These are phyloP conservation scores for Telenomus remus DNA, from an alignment of 1,140 invertebrate species.

Conservation along the genomic window DNA sequence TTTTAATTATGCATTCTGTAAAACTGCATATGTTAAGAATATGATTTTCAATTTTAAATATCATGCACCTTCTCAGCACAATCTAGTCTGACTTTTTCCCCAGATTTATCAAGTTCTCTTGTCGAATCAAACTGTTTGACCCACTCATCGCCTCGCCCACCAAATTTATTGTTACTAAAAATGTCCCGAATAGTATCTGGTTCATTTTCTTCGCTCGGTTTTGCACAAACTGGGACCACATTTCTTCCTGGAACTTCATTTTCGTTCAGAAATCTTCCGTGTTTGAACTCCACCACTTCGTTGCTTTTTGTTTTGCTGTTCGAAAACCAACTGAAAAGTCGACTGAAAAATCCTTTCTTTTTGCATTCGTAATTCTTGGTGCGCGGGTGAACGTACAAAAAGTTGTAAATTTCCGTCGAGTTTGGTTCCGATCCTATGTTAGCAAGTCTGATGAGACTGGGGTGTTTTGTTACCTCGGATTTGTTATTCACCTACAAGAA, in stretches of 20 bases:
- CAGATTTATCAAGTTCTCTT: constrained; percentile 12
- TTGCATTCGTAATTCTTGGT: constrained; percentile 20
- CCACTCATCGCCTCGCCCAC: constrained; percentile 26
- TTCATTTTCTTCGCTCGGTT: neutral
- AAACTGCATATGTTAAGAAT: too few relatives aligned
- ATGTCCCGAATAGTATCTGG: neutral
- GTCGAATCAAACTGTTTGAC: constrained; percentile 18
- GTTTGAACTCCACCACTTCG: too few relatives aligned
- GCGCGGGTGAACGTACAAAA: constrained; percentile 19
- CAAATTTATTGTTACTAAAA: neutral
- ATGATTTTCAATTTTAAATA: too few relatives aligned
- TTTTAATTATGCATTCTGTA: too few relatives aligned
- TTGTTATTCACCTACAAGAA: neutral
- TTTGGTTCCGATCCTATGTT: constrained; percentile 36
- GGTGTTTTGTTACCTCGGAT: constrained; percentile 37
- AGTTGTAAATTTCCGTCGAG: constrained; percentile 45
- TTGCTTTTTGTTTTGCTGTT: too few relatives aligned
- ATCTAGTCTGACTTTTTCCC: neutral
- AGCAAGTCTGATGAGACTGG: constrained; percentile 57
- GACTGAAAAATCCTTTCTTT: constrained; percentile 24
- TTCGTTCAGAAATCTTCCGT: too few relatives aligned
- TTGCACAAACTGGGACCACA: neutral
- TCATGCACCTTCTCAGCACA: neutral
- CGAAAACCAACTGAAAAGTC: too few relatives aligned
- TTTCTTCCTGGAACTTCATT: too few relatives aligned